Percentiles rank a stretch among this genome's conserved stretches.
Evolutionary conservation across 2,113 vertebrate species (phyloP).

Genomic region (Verasper variegatus): DNA sequence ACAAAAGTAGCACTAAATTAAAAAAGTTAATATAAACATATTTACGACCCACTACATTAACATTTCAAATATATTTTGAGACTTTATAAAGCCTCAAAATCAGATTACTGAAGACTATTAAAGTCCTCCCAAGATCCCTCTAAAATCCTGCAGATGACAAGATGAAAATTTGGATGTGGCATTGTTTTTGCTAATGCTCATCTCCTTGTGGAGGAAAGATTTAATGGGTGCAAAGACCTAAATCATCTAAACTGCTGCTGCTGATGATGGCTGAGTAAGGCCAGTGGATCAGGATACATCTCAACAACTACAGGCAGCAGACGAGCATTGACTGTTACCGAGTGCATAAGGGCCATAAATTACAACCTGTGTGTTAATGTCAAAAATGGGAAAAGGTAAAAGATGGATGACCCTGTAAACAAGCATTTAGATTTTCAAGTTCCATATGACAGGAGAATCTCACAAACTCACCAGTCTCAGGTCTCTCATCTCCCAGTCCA

Average conservation of each 20-base stretch:
- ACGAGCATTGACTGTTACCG: not conserved
- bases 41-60: too few relatives aligned
- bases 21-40: too few relatives aligned
- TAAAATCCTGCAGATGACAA: too few relatives aligned
- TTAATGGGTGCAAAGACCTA: not conserved
- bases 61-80: too few relatives aligned
- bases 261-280: not conserved
- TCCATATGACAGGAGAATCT: not conserved
- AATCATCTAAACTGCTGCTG: not conserved
- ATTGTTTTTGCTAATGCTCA: not conserved
- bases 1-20: too few relatives aligned
- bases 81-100: too few relatives aligned
- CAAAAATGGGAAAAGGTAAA: not conserved
- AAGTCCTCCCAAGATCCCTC: too few relatives aligned
- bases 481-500: constrained; percentile 92
- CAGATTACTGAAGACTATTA: too few relatives aligned
- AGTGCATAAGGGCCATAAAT: not conserved
- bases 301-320: not conserved
- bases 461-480: constrained; percentile 88
- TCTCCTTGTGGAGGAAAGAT: not conserved
- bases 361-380: not conserved
- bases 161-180: too few relatives aligned
- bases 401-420: not conserved
- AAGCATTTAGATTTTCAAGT: not conserved
- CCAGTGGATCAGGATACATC: not conserved